Percentiles rank a stretch among this genome's conserved stretches.
Conservation (phyloP, 2,888 invertebrate species). For the Imbricaverruca yamaguchii region DNA sequence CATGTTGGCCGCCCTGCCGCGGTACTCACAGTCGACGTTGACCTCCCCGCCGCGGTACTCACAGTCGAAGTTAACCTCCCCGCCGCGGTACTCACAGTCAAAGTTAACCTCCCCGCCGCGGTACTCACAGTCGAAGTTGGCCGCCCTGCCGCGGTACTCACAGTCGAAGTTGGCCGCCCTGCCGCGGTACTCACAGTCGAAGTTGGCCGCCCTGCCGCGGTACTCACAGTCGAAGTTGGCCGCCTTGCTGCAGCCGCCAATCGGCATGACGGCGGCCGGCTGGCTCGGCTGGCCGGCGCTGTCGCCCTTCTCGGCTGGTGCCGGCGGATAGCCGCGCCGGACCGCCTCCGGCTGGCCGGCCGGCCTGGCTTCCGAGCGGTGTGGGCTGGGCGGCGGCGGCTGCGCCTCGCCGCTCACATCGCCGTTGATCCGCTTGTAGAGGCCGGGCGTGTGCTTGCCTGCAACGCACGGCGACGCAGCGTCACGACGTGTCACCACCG, state of each 20-base stretch:
- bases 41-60: no score
- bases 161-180: no score
- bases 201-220: background rate
- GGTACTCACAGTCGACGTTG: no score
- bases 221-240: constrained; percentile 15
- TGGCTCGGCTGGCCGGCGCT: background rate
- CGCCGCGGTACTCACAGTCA: no score
- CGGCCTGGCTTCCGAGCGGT: background rate
- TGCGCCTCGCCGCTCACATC: background rate
- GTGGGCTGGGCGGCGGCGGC: background rate
- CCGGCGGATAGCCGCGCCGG: background rate
- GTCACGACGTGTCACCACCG: no score
- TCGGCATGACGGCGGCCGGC: background rate
- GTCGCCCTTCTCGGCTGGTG: background rate
- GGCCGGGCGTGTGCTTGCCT: constrained; percentile 5
- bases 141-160: no score
- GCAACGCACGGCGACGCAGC: background rate
- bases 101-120: no score
- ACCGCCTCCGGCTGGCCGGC: background rate
- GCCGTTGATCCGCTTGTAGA: background rate
- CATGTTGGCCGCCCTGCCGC: no score
- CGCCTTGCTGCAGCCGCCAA: background rate
- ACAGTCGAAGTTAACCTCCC: no score
- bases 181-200: constrained; percentile 1
- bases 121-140: no score